Conservation (phyloP, 2,113 vertebrate genomes). For the Rousettus leschenaultii region DNA sequence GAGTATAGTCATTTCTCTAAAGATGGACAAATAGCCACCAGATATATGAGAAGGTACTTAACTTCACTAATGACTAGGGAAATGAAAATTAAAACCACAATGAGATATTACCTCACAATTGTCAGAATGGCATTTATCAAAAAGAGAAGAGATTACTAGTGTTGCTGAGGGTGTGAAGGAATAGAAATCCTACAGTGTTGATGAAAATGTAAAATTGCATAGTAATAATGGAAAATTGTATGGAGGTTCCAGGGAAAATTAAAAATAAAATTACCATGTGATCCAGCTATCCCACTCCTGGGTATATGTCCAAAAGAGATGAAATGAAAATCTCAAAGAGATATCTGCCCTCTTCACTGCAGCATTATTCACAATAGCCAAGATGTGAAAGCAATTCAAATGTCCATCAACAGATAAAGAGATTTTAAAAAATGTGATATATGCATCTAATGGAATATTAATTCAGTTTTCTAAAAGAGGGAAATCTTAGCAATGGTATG, state of each 20-base stretch:
- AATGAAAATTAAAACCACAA: neutral
- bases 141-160: neutral
- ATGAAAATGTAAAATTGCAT: neutral
- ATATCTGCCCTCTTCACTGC: neutral
- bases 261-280: neutral
- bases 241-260: neutral
- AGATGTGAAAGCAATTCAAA: neutral
- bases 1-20: neutral
- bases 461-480: neutral
- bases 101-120: neutral
- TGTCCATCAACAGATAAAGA: neutral
- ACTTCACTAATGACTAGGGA: neutral
- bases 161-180: neutral
- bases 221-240: neutral
- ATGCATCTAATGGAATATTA: neutral
- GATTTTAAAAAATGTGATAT: neutral
- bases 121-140: neutral
- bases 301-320: neutral
- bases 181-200: neutral
- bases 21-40: neutral
- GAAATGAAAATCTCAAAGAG: neutral
- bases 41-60: neutral
- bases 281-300: neutral
- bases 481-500: neutral
- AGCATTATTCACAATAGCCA: neutral